Evolutionary conservation across 2,113 vertebrate species (phyloP), one percentile per base, ranked within the genome.

Genomic region (Bombycilla garrulus): DNA sequence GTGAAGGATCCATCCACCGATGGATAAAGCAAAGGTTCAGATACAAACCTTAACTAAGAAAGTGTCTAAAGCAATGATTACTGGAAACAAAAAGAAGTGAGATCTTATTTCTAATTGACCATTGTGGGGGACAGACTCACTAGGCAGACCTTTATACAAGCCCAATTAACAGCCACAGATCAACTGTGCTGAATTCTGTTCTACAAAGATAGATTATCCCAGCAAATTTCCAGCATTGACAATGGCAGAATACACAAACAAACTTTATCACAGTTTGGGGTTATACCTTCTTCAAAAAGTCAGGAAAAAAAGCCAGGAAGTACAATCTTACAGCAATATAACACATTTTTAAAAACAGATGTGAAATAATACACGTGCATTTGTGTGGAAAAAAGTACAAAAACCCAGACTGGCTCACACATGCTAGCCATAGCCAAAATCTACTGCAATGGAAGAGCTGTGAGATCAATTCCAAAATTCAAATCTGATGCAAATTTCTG

Each of bases 361-460:
- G 7, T 47, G 26, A 10, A 11, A 4, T 23, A 6, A 9, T 33
- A 67, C 15, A 38, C 0, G 0, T 19, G 12, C 0, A 1, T 5
- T 35, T 57, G 1, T 15, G 21, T 24, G 33, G n/a, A 64, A 82
- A 45, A 51, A 57, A 23, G 9, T 18, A 50, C 23, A 66, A 48
- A 62, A 72, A 53, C 14, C 64, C 53, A 50, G 38, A 78, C 15
- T 36, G 29, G 50, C 19, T 86, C 35, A 86, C 14, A 24, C 6
- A 67, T 36, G 17, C 19, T 33, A 45, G 23, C 35, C 33, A 72
- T 2, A 38, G 33, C 9, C 20, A 64, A 83, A 83, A 89, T 67
- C n/a, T 45, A 67, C 69, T 54, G 35, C 18, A 80, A 29, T 7
- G 25, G 15, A 72, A 36, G 9, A 71, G 7, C 15, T 66, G 15